Evolutionary conservation across 2,113 vertebrate species (phyloP).

Genomic region (Chaetodon auriga): DNA sequence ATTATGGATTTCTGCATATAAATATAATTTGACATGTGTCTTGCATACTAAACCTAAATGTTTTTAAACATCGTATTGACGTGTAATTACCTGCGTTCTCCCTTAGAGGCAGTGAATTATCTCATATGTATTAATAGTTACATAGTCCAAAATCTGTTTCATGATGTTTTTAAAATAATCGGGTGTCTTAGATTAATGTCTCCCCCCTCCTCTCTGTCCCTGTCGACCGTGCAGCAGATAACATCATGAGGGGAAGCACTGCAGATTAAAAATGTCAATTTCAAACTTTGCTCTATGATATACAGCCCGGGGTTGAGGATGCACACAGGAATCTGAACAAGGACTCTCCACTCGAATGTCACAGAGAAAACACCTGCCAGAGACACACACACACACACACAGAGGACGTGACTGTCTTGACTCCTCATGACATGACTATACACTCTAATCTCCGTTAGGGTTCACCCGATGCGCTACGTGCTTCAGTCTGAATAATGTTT

Average conservation of each 20-base stretch:
- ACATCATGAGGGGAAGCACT: slow-evolving; percentile 49
- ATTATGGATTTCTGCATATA: background rate
- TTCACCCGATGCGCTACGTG: slow-evolving; percentile 30
- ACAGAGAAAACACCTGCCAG: slow-evolving; percentile 49
- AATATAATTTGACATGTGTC: slow-evolving; percentile 17
- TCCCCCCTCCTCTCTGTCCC: slow-evolving; percentile 41
- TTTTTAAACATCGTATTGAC: slow-evolving; percentile 9
- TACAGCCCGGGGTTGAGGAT: slow-evolving; percentile 49
- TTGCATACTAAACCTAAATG: background rate
- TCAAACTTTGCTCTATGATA: slow-evolving; percentile 62
- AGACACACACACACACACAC: slow-evolving; percentile 7
- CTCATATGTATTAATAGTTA: slow-evolving; percentile 5
- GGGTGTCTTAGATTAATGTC: slow-evolving; percentile 68
- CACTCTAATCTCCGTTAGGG: slow-evolving; percentile 64
- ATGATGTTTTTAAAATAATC: slow-evolving; percentile 47
- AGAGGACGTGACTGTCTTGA: slow-evolving; percentile 58
- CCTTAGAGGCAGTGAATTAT: slow-evolving; percentile 13
- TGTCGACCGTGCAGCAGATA: slow-evolving; percentile 67
- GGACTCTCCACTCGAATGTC: slow-evolving; percentile 31
- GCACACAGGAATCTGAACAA: slow-evolving; percentile 46
- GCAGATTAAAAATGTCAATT: slow-evolving; percentile 83
- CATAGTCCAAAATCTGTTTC: slow-evolving; percentile 21
- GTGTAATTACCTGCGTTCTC: slow-evolving; percentile 25
- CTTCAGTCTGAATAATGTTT: slow-evolving; percentile 66
- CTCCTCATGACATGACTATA: slow-evolving; percentile 69